Evolutionary conservation across 2,113 vertebrate species (phyloP).

Genomic region (Canis aureus): DNA sequence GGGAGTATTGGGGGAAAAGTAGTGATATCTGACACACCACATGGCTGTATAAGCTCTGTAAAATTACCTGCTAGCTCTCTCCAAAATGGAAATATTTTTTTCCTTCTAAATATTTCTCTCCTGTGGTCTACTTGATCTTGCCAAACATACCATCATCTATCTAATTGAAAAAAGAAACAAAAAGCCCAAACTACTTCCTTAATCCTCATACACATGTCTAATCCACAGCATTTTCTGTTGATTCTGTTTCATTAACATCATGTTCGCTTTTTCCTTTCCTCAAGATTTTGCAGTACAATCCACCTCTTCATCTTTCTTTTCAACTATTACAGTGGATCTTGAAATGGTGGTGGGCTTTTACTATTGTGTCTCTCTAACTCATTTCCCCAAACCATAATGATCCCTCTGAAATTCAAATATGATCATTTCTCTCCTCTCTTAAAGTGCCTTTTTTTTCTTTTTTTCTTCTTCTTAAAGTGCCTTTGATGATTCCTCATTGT

Average conservation of each 20-base stretch:
- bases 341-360: background rate
- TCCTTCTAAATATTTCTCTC: background rate
- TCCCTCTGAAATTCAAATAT: slow-evolving; percentile 18
- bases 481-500: slow-evolving; percentile 6
- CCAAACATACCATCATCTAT: background rate
- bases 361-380: background rate
- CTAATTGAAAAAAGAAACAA: background rate
- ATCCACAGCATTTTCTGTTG: background rate
- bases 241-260: background rate
- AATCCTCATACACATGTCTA: background rate
- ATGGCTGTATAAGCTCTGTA: background rate
- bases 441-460: background rate
- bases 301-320: background rate
- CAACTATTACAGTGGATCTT: background rate
- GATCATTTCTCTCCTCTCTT: background rate
- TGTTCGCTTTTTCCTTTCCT: background rate
- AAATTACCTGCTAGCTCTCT: background rate
- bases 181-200: background rate
- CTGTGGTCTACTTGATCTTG: background rate
- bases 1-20: background rate
- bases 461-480: too few species aligned
- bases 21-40: background rate
- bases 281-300: background rate
- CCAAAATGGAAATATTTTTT: background rate
- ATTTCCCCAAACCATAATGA: background rate